phyloP scores from a whole-genome alignment of 2,797 vertebrate genomes.

The Rhinophrynus dorsalis region DNA sequence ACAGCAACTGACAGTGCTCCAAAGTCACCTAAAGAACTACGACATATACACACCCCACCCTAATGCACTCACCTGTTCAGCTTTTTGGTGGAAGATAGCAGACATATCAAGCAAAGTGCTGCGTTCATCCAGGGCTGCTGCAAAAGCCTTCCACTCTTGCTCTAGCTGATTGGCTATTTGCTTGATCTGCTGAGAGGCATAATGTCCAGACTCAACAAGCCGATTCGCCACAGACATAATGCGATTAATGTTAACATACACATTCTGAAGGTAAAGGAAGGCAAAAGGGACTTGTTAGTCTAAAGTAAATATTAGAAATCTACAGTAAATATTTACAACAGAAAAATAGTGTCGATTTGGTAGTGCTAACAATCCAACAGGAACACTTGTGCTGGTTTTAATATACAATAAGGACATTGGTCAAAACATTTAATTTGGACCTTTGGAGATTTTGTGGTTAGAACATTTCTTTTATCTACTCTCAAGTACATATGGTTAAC shows the following conservation, averaged over 20 bases:
- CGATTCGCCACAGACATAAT: slow-evolving; percentile 98
- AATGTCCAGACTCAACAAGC: slow-evolving; percentile 93
- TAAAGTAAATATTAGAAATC: not conserved
- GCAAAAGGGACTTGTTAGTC: not conserved
- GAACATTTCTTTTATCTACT: not conserved
- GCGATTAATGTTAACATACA: slow-evolving; percentile 97
- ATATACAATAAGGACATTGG: not conserved
- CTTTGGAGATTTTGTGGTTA: not conserved
- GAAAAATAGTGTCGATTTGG: not conserved
- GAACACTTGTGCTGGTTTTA: not conserved
- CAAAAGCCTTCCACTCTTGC: slow-evolving; percentile 97
- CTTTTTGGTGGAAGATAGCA: slow-evolving; percentile 94
- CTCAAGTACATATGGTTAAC: not conserved
- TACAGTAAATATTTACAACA: not conserved
- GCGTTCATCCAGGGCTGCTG: slow-evolving; percentile 93
- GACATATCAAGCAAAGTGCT: slow-evolving; percentile 97
- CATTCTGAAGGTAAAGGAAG: slow-evolving; percentile 74
- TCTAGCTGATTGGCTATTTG: slow-evolving; percentile 95
- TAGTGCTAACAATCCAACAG: not conserved
- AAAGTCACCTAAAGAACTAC: no score
- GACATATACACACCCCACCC: no score
- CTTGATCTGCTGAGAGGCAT: slow-evolving; percentile 96
- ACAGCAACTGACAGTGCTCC: no score
- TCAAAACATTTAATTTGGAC: not conserved
- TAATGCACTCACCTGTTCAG: slow-evolving; percentile 88